Percentiles rank a stretch among this genome's conserved stretches.
Conservation (phyloP, 2,797 vertebrate genomes). For the Chelon labrosus region DNA sequence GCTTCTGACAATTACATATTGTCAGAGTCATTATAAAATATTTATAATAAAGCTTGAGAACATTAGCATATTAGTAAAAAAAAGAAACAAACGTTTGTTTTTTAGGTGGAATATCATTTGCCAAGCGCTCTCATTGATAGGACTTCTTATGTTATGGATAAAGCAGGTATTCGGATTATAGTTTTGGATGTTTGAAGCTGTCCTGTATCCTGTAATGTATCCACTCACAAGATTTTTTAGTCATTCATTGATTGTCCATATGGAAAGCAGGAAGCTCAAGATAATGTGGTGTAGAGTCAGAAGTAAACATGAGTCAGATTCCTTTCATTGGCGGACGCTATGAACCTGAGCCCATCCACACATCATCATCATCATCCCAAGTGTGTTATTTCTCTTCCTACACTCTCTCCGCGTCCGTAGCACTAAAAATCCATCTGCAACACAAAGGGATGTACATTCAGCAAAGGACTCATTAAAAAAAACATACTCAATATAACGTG, state of each 20-base stretch:
- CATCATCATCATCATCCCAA: conserved; percentile 6
- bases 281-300: background rate
- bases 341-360: conserved; percentile 21
- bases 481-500: background rate
- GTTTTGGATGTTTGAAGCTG: conserved; percentile 33
- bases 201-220: conserved; percentile 18
- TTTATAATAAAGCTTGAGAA: background rate
- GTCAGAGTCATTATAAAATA: background rate
- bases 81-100: background rate
- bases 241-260: conserved; percentile 5
- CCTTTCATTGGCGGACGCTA: conserved; percentile 16
- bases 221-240: conserved; percentile 2
- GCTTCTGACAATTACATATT: background rate
- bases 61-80: background rate
- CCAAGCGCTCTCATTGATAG: background rate
- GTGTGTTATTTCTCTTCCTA: conserved; percentile 7
- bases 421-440: conserved; percentile 63
- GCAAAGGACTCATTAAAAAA: background rate
- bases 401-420: conserved; percentile 5
- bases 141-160: background rate
- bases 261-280: background rate
- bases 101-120: background rate
- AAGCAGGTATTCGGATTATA: background rate
- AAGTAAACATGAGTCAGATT: conserved; percentile 29
- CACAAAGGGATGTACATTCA: conserved; percentile 29